A percentile compares a stretch with the other conserved stretches of the same genome.
These are phyloP conservation scores for Dolichopus griseipennis DNA, from an alignment of 2,888 invertebrate genomes.

Conservation along the genomic window DNA sequence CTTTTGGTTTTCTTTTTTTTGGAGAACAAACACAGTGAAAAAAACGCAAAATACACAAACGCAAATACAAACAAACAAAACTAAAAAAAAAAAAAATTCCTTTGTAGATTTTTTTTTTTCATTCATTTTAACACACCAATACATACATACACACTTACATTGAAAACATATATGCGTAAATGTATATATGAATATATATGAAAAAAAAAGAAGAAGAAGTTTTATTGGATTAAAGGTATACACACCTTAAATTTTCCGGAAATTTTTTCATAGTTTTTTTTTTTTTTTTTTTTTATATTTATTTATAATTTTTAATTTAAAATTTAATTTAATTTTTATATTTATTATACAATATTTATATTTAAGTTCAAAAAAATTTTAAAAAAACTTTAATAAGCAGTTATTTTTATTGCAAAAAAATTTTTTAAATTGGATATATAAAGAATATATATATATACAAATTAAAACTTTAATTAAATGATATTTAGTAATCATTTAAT, in stretches of 20 bases:
- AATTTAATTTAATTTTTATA: too few species aligned
- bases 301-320: background rate
- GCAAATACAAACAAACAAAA: background rate
- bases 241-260: slow-evolving; percentile 6
- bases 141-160: background rate
- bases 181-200: background rate
- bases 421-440: too few species aligned
- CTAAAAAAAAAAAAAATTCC: background rate
- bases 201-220: background rate
- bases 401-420: too few species aligned
- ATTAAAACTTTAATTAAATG: too few species aligned
- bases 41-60: background rate
- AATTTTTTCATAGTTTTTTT: background rate
- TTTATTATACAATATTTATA: too few species aligned
- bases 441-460: too few species aligned
- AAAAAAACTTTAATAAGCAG: too few species aligned
- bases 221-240: slow-evolving; percentile 4
- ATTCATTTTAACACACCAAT: background rate
- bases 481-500: too few species aligned
- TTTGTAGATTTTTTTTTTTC: background rate
- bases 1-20: background rate
- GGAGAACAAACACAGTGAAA: background rate
- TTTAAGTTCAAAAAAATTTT: too few species aligned
- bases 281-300: background rate
- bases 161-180: too few species aligned